phyloP scores from a whole-genome alignment of 2,113 vertebrate genomes.

The Xyliphius kryptos region DNA sequence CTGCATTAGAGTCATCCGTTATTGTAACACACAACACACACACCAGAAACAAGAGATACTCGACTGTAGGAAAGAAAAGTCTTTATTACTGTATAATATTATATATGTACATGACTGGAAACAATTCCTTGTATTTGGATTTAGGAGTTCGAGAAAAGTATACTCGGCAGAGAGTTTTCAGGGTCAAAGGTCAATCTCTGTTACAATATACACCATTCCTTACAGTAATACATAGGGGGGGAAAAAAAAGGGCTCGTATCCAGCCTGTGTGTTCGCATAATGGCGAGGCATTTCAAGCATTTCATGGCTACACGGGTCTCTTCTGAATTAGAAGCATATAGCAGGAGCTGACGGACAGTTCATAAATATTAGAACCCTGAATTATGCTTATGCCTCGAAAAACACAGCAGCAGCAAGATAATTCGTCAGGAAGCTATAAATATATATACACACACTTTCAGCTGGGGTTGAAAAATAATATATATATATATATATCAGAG shows the following conservation, averaged over 20 bases:
- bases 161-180: slow-evolving; percentile 9
- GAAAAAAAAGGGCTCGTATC: slow-evolving; percentile 13
- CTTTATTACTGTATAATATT: slow-evolving; percentile 60
- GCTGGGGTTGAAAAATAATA: too few relatives aligned
- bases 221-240: slow-evolving; percentile 11
- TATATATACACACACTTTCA: slow-evolving; percentile 37
- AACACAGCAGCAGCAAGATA: slow-evolving; percentile 54
- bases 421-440: slow-evolving; percentile 48
- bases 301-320: slow-evolving; percentile 25
- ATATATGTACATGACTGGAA: slow-evolving; percentile 55
- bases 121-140: slow-evolving; percentile 44
- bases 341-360: slow-evolving; percentile 10
- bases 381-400: slow-evolving; percentile 27
- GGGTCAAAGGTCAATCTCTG: slow-evolving; percentile 29
- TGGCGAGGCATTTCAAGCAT: slow-evolving; percentile 24
- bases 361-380: slow-evolving; percentile 23
- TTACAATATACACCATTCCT: too few relatives aligned
- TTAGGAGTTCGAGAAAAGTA: slow-evolving; percentile 21
- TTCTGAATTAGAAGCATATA: slow-evolving; percentile 17
- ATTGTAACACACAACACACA: neutral
- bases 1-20: too few relatives aligned
- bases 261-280: slow-evolving; percentile 6
- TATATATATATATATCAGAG: too few relatives aligned
- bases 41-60: neutral
- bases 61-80: slow-evolving; percentile 46